Conservation (phyloP, 2,888 invertebrate genomes). For the Agrochola litura region DNA sequence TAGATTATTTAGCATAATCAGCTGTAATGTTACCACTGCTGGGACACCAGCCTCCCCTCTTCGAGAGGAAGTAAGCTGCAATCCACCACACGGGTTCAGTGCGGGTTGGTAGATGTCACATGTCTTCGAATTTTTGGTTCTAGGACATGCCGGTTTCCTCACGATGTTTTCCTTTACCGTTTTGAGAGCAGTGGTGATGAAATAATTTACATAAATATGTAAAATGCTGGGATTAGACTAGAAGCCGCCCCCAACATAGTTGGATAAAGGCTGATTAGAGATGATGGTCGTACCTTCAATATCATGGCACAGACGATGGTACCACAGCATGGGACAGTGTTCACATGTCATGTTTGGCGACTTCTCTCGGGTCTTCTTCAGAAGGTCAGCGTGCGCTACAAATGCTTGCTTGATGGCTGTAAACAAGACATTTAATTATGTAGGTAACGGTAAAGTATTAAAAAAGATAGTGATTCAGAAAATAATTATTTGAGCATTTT, state of each 20-base stretch:
- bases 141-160: too few relatives aligned
- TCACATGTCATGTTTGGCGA: slow-evolving; percentile 96
- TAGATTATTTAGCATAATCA: too few relatives aligned
- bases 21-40: too few relatives aligned
- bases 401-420: slow-evolving; percentile 95
- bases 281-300: slow-evolving; percentile 91
- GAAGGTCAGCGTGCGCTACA: slow-evolving; percentile 88
- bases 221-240: neutral
- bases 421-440: slow-evolving; percentile 69
- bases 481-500: too few relatives aligned
- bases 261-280: neutral
- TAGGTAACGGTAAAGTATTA: rapidly evolving
- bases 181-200: too few relatives aligned
- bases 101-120: too few relatives aligned
- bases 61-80: too few relatives aligned
- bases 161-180: too few relatives aligned
- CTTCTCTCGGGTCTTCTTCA: slow-evolving; percentile 91
- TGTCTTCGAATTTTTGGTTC: too few relatives aligned
- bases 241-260: neutral
- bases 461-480: neutral
- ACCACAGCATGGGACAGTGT: slow-evolving; percentile 99
- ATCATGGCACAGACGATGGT: slow-evolving; percentile 96
- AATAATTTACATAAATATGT: too few relatives aligned
- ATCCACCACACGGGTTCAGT: too few relatives aligned
- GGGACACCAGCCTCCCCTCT: too few relatives aligned